Conservation (phyloP, 2,797 vertebrate genomes). For the Chiropotes sagulatus region DNA sequence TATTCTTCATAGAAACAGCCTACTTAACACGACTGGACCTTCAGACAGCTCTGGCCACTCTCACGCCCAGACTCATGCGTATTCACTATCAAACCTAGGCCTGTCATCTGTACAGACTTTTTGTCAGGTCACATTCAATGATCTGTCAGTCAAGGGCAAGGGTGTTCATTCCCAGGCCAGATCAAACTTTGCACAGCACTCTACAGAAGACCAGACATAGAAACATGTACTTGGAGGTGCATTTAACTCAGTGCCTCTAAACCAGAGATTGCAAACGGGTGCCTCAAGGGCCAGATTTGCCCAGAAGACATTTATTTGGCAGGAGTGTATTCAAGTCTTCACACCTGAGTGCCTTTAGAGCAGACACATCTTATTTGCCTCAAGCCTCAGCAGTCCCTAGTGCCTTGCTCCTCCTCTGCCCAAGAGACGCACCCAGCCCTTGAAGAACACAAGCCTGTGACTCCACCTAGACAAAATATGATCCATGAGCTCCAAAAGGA, state of each 20-base stretch:
- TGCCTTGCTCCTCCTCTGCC: neutral
- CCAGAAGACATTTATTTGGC: neutral
- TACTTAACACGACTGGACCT: accelerated
- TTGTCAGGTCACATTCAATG: accelerated
- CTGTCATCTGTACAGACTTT: neutral
- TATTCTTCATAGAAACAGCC: neutral
- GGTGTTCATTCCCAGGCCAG: neutral
- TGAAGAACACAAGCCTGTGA: accelerated
- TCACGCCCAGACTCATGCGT: accelerated
- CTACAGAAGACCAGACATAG: neutral
- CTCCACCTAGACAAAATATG: no score
- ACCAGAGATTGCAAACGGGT: neutral
- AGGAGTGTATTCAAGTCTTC: neutral
- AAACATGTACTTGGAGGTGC: accelerated
- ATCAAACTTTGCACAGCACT: accelerated
- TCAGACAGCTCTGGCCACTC: accelerated
- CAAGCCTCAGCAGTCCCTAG: neutral
- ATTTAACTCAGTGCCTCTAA: neutral
- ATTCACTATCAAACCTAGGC: accelerated
- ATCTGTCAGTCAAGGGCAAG: neutral
- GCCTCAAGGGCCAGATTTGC: neutral
- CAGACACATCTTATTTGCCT: accelerated
- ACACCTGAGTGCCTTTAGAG: accelerated
- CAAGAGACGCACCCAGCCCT: neutral
- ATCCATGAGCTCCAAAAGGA: neutral